These are phyloP conservation scores for Myxocyprinus asiaticus DNA, from an alignment of 2,113 vertebrate genomes.

Conservation along the genomic window DNA sequence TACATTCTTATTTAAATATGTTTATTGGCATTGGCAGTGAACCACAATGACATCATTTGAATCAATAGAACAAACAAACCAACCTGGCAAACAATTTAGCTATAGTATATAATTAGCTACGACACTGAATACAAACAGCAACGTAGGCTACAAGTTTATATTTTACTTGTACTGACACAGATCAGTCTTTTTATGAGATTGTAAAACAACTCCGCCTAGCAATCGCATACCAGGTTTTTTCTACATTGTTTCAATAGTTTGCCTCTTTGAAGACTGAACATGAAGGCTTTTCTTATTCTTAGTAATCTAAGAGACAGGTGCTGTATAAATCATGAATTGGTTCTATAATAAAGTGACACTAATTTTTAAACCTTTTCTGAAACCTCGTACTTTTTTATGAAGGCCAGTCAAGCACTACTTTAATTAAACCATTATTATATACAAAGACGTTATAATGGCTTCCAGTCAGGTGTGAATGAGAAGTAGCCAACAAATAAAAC, in stretches of 20 bases:
- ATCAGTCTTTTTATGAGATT: neutral
- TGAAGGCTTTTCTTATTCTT: neutral
- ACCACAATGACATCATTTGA: conserved; percentile 9
- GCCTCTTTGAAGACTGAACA: neutral
- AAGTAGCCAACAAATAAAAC: conserved; percentile 45
- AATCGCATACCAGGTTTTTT: neutral
- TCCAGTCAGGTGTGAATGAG: conserved; percentile 67
- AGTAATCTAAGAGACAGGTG: neutral
- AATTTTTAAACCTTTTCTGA: neutral
- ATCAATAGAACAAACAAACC: conserved; percentile 19
- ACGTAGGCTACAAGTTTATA: neutral
- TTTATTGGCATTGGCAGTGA: neutral
- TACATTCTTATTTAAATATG: neutral
- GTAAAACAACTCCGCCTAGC: neutral
- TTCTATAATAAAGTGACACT: neutral
- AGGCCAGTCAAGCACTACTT: conserved; percentile 56
- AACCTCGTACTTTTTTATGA: neutral
- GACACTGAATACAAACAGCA: neutral
- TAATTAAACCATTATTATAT: conserved; percentile 74
- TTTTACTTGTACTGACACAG: neutral
- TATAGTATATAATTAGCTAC: neutral
- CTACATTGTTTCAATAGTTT: neutral
- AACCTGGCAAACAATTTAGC: neutral
- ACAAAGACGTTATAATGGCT: conserved; percentile 66
- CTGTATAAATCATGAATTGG: conserved; percentile 4